Conservation (phyloP, 2,113 vertebrate species). For the Thalassoma bifasciatum region DNA sequence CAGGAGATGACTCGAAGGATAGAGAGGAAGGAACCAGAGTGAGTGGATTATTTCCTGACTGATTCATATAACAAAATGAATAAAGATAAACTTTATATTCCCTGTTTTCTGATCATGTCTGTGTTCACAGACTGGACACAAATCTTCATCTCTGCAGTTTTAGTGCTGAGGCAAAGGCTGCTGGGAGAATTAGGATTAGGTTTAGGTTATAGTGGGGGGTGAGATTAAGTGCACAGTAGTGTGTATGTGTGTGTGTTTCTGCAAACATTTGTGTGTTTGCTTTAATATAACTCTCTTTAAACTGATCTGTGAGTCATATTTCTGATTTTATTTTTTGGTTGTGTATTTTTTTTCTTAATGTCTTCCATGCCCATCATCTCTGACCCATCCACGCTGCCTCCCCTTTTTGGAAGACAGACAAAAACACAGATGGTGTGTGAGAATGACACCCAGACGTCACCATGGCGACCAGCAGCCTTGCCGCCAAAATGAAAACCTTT, state of each 20-base stretch:
- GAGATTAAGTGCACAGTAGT: conserved; percentile 18
- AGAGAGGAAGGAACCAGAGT: conserved; percentile 8
- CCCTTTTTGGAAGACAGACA: conserved; percentile 66
- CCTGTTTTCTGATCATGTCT: background rate
- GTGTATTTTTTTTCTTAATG: background rate
- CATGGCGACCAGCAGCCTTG: conserved; percentile 58
- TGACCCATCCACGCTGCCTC: conserved; percentile 29
- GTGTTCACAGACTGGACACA: background rate
- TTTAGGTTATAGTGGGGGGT: conserved; percentile 23
- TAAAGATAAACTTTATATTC: too few relatives aligned
- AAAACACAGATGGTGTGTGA: conserved; percentile 76
- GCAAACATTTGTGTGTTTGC: conserved; percentile 9
- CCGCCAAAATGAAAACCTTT: conserved; percentile 51
- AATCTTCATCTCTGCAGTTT: background rate
- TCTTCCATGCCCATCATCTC: background rate
- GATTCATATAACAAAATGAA: background rate
- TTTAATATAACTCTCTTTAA: background rate
- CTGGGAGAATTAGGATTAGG: conserved; percentile 44
- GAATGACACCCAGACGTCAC: conserved; percentile 61
- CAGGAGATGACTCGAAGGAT: conserved; percentile 38
- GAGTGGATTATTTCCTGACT: conserved; percentile 7
- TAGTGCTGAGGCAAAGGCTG: conserved; percentile 30
- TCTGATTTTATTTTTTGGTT: background rate
- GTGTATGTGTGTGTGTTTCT: background rate
- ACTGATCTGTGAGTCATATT: too few relatives aligned